phyloP scores from a whole-genome alignment of 2,113 vertebrate species.

The Burhinus oedicnemus region DNA sequence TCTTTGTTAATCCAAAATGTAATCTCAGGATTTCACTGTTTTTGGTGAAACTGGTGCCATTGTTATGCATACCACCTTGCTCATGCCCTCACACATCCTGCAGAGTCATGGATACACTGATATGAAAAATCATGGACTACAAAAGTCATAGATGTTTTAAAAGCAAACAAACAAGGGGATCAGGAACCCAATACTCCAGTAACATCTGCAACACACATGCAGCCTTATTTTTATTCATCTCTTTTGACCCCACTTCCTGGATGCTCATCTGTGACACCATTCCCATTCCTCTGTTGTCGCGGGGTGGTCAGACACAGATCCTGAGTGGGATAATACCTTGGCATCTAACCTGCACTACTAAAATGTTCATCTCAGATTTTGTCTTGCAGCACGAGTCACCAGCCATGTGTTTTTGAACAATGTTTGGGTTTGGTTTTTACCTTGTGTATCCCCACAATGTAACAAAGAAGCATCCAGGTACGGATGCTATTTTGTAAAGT shows the following conservation, averaged over 20 bases:
- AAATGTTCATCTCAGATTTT: neutral
- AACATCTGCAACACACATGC: slow-evolving; percentile 68
- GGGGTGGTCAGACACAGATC: neutral
- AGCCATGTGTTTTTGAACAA: neutral
- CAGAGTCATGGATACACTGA: neutral
- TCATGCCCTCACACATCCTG: neutral
- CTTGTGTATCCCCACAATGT: neutral
- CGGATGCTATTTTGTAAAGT: neutral
- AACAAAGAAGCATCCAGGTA: neutral
- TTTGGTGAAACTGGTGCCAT: neutral
- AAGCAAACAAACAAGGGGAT: slow-evolving; percentile 59
- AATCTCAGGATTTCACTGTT: neutral
- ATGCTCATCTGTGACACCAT: slow-evolving; percentile 24
- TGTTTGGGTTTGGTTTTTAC: neutral
- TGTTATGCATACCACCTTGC: neutral
- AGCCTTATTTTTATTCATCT: slow-evolving; percentile 36
- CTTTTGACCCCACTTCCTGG: slow-evolving; percentile 61
- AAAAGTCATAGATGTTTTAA: slow-evolving; percentile 34
- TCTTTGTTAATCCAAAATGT: neutral
- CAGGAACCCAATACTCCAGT: slow-evolving; percentile 1
- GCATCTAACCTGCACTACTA: neutral
- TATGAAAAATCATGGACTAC: neutral
- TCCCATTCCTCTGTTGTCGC: neutral
- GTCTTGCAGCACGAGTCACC: neutral
- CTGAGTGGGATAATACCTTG: neutral